Evolutionary conservation across 2,113 vertebrate genomes (phyloP).

Genomic region (Tricholaema leucomelas): DNA sequence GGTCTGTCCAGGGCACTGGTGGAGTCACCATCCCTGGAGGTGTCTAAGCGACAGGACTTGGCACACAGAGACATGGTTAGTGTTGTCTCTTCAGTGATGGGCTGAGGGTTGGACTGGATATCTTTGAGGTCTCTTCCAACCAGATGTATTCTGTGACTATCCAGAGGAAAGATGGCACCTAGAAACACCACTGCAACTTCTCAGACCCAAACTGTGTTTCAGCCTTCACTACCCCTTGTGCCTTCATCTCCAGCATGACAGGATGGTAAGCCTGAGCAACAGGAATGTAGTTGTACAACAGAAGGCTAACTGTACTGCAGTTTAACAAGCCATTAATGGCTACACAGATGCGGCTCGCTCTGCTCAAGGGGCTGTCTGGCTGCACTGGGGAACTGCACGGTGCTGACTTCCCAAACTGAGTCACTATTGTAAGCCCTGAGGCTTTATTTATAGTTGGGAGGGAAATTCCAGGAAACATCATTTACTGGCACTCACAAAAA

Average conservation of each 20-base stretch:
- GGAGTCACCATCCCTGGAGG: too few species aligned
- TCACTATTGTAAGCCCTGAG: constrained; percentile 64
- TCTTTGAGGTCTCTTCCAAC: too few species aligned
- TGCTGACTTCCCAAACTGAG: constrained; percentile 80
- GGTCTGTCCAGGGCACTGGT: too few species aligned
- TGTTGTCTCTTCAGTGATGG: too few species aligned
- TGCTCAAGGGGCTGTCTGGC: constrained; percentile 33
- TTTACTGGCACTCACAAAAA: constrained; percentile 77
- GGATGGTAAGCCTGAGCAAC: constrained; percentile 13
- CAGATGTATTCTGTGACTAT: neutral
- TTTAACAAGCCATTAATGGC: constrained; percentile 38
- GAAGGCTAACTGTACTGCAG: neutral
- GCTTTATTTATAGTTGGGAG: constrained; percentile 73
- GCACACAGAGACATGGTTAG: too few species aligned
- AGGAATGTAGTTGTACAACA: constrained; percentile 60
- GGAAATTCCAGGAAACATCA: constrained; percentile 82
- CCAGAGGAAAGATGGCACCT: neutral
- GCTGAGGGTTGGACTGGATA: too few species aligned
- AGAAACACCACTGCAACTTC: neutral
- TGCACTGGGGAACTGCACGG: constrained; percentile 72
- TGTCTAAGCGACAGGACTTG: too few species aligned
- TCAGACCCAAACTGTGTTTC: neutral
- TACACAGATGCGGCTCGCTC: constrained; percentile 77
- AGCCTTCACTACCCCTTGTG: neutral
- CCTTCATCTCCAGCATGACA: neutral